Evolutionary conservation across 2,888 invertebrate genomes (phyloP).

Genomic region (Neoascia interrupta): DNA sequence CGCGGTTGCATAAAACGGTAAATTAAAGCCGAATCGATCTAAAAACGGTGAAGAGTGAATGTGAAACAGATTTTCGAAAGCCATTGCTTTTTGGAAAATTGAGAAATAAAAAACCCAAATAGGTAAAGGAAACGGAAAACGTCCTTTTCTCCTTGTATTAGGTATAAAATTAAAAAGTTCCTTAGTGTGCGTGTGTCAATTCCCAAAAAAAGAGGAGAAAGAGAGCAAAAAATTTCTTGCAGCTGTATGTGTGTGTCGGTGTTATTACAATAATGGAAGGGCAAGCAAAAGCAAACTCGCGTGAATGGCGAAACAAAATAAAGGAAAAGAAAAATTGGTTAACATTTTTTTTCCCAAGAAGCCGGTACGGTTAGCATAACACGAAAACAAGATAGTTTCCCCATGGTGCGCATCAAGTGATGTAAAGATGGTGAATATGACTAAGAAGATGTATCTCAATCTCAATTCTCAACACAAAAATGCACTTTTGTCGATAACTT

Average conservation of each 20-base stretch:
- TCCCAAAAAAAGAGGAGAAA: constrained; percentile 56
- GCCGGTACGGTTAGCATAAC: constrained; percentile 23
- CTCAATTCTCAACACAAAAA: constrained; percentile 33
- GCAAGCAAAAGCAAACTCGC: constrained; percentile 9
- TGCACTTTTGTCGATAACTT: constrained; percentile 28
- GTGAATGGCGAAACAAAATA: constrained; percentile 16
- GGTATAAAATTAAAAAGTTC: constrained; percentile 59
- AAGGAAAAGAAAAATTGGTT: constrained; percentile 16
- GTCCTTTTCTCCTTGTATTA: constrained; percentile 66
- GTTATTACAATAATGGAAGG: neutral
- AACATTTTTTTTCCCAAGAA: constrained; percentile 28
- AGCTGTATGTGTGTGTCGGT: neutral
- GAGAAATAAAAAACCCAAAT: neutral
- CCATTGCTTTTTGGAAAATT: neutral
- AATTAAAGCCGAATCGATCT: constrained; percentile 10
- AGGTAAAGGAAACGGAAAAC: constrained; percentile 2
- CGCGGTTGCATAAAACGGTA: constrained; percentile 29
- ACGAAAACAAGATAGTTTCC: constrained; percentile 15
- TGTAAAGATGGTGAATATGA: constrained; percentile 35
- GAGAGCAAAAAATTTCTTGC: constrained; percentile 51
- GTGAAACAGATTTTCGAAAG: neutral
- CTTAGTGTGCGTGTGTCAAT: constrained; percentile 23
- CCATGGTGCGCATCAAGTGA: constrained; percentile 21
- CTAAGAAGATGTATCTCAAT: constrained; percentile 14
- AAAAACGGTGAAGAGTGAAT: constrained; percentile 1